These are phyloP conservation scores for Xestia xanthographa DNA, from an alignment of 2,888 invertebrate species.

Conservation along the genomic window DNA sequence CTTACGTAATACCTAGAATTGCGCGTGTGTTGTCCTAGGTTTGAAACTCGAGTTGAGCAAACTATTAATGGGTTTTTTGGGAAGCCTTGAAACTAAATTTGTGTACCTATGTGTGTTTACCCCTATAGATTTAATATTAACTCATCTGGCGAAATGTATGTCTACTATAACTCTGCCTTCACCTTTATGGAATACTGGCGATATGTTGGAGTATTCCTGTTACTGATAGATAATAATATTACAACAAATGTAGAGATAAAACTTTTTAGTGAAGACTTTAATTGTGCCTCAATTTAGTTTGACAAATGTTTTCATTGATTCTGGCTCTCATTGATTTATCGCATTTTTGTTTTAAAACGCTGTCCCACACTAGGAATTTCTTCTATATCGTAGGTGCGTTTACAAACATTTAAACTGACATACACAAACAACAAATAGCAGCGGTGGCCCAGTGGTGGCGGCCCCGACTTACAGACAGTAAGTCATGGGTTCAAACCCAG, in stretches of 20 bases:
- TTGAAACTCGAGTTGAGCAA: not conserved
- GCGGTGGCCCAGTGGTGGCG: too few species aligned
- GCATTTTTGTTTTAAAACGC: too few species aligned
- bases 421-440: too few species aligned
- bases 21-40: not conserved
- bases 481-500: too few species aligned
- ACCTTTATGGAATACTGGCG: not conserved
- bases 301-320: not conserved
- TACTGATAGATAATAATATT: not conserved
- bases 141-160: not conserved
- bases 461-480: too few species aligned
- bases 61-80: not conserved
- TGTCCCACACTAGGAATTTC: not conserved
- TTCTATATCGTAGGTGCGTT: not conserved
- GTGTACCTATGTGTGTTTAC: not conserved
- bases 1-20: not conserved
- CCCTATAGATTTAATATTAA: not conserved
- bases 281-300: not conserved
- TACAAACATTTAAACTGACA: too few species aligned
- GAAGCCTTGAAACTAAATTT: not conserved
- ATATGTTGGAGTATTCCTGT: too few species aligned
- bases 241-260: not conserved
- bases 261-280: not conserved
- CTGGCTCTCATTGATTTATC: not conserved
- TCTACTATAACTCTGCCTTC: not conserved